These are phyloP conservation scores for Cichladusa arquata DNA, from an alignment of 2,113 vertebrate species.

Conservation along the genomic window DNA sequence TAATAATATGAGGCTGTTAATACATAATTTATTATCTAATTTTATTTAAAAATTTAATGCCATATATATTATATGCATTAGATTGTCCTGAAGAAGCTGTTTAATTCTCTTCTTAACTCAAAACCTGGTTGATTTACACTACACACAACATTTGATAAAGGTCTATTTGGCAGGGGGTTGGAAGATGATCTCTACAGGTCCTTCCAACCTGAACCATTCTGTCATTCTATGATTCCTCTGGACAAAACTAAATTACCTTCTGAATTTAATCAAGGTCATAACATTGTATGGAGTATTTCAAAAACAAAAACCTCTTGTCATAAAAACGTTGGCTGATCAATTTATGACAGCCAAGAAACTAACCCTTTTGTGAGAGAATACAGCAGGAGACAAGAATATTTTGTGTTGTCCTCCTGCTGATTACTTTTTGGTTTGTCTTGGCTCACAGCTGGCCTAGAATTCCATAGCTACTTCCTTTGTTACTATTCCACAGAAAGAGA, in stretches of 20 bases:
- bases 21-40: not conserved
- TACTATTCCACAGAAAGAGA: not conserved
- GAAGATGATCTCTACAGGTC: not conserved
- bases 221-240: not conserved
- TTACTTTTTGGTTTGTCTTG: not conserved
- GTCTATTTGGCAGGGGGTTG: rapidly evolving
- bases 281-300: not conserved
- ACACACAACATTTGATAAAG: not conserved
- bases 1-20: not conserved
- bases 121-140: not conserved
- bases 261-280: not conserved
- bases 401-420: not conserved
- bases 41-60: not conserved
- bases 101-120: not conserved
- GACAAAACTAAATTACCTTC: not conserved
- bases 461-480: not conserved
- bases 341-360: not conserved
- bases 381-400: not conserved
- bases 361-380: not conserved
- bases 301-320: not conserved
- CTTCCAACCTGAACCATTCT: not conserved
- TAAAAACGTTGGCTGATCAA: not conserved
- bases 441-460: not conserved
- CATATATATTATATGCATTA: not conserved
- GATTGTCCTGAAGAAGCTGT: not conserved